Evolutionary conservation across 2,888 invertebrate genomes (phyloP), one percentile per base, ranked within the genome.

Genomic region (Tryphoninae sp.): DNA sequence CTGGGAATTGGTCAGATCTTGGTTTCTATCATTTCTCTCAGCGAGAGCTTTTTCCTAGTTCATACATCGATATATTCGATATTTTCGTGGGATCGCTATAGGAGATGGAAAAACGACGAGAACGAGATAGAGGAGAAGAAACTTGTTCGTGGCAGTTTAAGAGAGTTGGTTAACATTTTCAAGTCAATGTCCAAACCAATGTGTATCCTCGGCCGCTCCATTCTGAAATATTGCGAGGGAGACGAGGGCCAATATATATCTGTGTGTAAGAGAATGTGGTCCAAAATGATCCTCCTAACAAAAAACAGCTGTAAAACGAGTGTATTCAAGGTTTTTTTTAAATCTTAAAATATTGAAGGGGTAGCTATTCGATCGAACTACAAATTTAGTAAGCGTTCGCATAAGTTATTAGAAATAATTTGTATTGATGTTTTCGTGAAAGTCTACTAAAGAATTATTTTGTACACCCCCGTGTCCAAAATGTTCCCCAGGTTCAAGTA

Each of bases 101-200:
- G 4, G 13, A 13, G 45, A 45, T 45, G 42, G 62, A 62, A 49
- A 3, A 49, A 65, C 22, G 45, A 33, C 65, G 65, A 45, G 16
- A 8, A 65, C 65, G 33, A 33, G 33, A 33, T 33, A 45, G 11
- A 7, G 13, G 49, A 49, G 16, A 22, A 19, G 59, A 62, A 73
- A 73, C 53, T 73, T 73, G 33, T 53, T 51, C 61, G 51, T 51
- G 51, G 62, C 62, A 73, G 62, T 73, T 73, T 33, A 45, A 59
- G 71, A 69, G 45, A 59, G 59, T 26, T 19, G 45, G 71, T 45
- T 45, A 45, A 59, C 58, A 45, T 71, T 13, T 71, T 13, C n/a
- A 71, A 71, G 71, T 23, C 59, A 73, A 9, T 13, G 45, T 13
- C 9, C 40, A 19, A 19, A 19, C 19, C 19, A 19, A 19, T 19